Conservation (phyloP, 2,797 vertebrate species). For the Sebastes wilsoni region DNA sequence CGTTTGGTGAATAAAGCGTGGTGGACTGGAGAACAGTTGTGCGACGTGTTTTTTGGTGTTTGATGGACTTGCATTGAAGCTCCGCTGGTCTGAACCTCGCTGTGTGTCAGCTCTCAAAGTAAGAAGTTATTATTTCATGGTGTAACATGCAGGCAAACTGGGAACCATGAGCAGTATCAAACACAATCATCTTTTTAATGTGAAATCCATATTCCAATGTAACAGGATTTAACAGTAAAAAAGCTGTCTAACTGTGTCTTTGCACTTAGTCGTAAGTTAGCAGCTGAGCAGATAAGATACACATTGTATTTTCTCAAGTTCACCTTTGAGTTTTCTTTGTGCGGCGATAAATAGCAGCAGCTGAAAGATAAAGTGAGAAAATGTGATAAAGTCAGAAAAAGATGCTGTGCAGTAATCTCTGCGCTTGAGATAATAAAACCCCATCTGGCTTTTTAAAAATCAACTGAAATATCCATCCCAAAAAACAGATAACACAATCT, state of each 20-base stretch:
- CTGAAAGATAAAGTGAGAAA: neutral
- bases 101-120: neutral
- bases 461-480: neutral
- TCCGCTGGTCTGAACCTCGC: neutral
- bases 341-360: neutral
- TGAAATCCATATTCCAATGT: neutral
- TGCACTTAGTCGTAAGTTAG: neutral
- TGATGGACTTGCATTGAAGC: neutral
- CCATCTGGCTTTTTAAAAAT: neutral
- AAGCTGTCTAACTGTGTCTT: neutral
- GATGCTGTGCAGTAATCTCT: neutral
- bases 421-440: neutral
- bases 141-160: neutral
- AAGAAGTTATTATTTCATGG: neutral
- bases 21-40: too few relatives aligned
- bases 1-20: too few relatives aligned
- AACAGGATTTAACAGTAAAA: neutral
- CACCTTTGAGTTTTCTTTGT: neutral
- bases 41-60: too few relatives aligned
- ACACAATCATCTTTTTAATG: neutral
- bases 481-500: neutral
- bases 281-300: neutral
- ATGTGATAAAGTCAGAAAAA: neutral
- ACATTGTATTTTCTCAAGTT: neutral
- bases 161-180: neutral